phyloP scores from a whole-genome alignment of 2,888 invertebrate species.

The Agonopterix subpropinquella region DNA sequence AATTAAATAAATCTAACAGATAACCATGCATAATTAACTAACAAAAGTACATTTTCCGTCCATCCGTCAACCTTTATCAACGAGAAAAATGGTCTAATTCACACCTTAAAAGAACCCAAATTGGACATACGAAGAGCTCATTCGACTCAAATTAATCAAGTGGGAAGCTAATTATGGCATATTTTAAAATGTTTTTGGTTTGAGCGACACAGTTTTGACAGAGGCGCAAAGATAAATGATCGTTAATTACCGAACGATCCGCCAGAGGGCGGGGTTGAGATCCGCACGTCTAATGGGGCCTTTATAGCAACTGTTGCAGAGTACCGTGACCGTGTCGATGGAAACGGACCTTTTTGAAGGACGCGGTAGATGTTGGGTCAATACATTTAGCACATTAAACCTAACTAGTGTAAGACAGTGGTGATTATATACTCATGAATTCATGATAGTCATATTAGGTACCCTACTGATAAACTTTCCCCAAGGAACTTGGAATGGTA shows the following conservation, averaged over 20 bases:
- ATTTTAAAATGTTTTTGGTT: slow-evolving; percentile 59
- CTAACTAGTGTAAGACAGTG: no score
- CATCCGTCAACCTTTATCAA: slow-evolving; percentile 69
- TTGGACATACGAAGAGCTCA: slow-evolving; percentile 47
- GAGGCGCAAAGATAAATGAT: slow-evolving; percentile 65
- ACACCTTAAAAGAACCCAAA: slow-evolving; percentile 54
- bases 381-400: no score
- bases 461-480: no score
- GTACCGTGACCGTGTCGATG: neutral
- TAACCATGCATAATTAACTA: slow-evolving; percentile 65
- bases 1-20: slow-evolving; percentile 68
- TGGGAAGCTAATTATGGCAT: slow-evolving; percentile 52
- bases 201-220: slow-evolving; percentile 70
- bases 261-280: slow-evolving; percentile 33
- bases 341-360: neutral
- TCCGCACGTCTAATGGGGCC: slow-evolving; percentile 26
- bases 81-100: slow-evolving; percentile 70
- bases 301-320: slow-evolving; percentile 1
- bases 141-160: slow-evolving; percentile 52
- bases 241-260: slow-evolving; percentile 50
- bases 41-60: slow-evolving; percentile 56
- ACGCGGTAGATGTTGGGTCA: neutral
- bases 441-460: no score
- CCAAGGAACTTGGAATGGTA: no score
- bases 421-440: no score